Evolutionary conservation across 2,888 invertebrate genomes (phyloP).

Genomic region (Protodeltote pygarga): DNA sequence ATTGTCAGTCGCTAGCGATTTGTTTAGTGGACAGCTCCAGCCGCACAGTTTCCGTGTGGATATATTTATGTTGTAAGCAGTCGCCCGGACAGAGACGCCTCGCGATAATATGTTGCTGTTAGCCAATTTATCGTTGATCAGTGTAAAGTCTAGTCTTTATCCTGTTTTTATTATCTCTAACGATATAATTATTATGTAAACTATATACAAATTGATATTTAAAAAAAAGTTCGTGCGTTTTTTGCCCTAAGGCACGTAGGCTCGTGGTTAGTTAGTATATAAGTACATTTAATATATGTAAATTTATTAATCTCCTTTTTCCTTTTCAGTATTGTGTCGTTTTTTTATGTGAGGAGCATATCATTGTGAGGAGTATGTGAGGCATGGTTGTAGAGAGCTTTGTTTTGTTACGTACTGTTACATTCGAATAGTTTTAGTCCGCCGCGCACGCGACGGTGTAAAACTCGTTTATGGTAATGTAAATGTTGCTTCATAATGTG

Average conservation of each 20-base stretch:
- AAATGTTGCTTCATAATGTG: constrained; percentile 88
- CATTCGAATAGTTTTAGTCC: constrained; percentile 84
- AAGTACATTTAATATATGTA: constrained; percentile 85
- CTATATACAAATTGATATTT: constrained; percentile 85
- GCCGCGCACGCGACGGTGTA: constrained; percentile 67
- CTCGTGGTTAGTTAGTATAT: constrained; percentile 83
- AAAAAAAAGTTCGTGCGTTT: constrained; percentile 74
- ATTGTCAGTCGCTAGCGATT: too few species aligned
- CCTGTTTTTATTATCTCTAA: constrained; percentile 83
- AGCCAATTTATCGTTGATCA: constrained; percentile 84
- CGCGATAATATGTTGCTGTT: constrained; percentile 80
- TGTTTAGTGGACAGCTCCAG: not conserved
- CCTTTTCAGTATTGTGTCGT: constrained; percentile 85
- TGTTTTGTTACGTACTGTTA: constrained; percentile 83
- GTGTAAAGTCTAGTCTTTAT: constrained; percentile 88
- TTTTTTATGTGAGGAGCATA: constrained; percentile 72
- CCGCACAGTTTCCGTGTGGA: constrained; percentile 1
- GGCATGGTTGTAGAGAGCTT: constrained; percentile 58
- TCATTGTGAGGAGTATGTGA: constrained; percentile 61
- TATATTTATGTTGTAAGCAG: constrained; percentile 22
- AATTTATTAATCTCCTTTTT: constrained; percentile 84
- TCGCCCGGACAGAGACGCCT: constrained; percentile 62
- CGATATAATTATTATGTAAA: constrained; percentile 77
- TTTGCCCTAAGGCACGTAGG: constrained; percentile 75
- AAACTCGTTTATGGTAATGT: constrained; percentile 84